phyloP scores from a whole-genome alignment of 2,888 invertebrate genomes.

The Orchesella flavescens region DNA sequence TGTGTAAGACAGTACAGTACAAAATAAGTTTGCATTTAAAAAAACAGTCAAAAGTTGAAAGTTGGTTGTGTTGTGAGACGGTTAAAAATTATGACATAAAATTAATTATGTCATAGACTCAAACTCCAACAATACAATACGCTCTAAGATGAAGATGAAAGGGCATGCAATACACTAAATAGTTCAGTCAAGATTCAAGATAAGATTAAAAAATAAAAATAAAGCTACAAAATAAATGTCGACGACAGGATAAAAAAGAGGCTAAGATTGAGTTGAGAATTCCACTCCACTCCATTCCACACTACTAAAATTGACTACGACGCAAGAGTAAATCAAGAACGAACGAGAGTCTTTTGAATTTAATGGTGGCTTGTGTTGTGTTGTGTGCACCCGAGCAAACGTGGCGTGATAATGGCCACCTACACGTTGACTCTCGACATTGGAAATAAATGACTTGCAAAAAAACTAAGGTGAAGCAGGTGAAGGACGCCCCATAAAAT shows the following conservation, averaged over 20 bases:
- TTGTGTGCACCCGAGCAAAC: too few species aligned
- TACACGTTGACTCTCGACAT: too few species aligned
- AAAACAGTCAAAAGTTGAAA: slow-evolving; percentile 13
- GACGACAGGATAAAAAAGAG: not conserved
- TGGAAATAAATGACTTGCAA: not conserved
- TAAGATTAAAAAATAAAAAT: too few species aligned
- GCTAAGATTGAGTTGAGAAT: too few species aligned
- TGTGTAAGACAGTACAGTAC: too few species aligned
- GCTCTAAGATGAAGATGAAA: not conserved
- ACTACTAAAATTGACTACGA: too few species aligned
- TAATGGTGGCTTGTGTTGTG: too few species aligned
- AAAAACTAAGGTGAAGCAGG: not conserved
- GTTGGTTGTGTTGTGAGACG: not conserved
- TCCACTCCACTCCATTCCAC: too few species aligned
- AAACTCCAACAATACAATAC: not conserved
- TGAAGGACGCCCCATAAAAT: not conserved
- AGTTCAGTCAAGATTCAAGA: too few species aligned
- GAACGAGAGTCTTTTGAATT: too few species aligned
- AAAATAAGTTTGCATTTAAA: not conserved
- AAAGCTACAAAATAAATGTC: not conserved
- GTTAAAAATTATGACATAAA: not conserved
- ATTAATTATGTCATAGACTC: not conserved
- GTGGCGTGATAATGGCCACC: too few species aligned
- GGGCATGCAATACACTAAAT: not conserved
- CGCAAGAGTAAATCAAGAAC: too few species aligned